phyloP scores from a whole-genome alignment of 2,797 vertebrate genomes.

The Lindbergichthys nudifrons region DNA sequence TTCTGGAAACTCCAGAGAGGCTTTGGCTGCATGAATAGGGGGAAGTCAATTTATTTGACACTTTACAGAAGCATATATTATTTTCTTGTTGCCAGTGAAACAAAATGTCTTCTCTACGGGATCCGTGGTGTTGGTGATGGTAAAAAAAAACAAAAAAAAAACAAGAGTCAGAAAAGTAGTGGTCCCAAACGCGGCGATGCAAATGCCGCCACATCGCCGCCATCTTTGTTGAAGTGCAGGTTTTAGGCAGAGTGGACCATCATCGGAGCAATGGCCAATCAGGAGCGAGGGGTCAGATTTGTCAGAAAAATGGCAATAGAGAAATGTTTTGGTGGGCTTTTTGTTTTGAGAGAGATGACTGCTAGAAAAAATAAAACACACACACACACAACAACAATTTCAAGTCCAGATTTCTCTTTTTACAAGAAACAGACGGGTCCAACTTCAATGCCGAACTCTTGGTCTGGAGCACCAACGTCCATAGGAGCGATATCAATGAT shows the following conservation, averaged over 20 bases:
- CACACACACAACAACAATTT: slow-evolving; percentile 90
- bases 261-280: slow-evolving; percentile 81
- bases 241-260: slow-evolving; percentile 93
- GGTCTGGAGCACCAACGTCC: slow-evolving; percentile 97
- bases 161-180: slow-evolving; percentile 80
- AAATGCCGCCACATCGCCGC: slow-evolving; percentile 66
- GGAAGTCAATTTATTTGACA: slow-evolving; percentile 82
- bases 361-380: slow-evolving; percentile 89
- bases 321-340: slow-evolving; percentile 76
- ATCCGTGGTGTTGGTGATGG: slow-evolving; percentile 87
- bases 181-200: slow-evolving; percentile 80
- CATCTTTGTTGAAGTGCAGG: slow-evolving; percentile 88
- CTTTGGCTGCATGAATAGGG: slow-evolving; percentile 72
- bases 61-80: slow-evolving; percentile 90
- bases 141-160: slow-evolving; percentile 69
- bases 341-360: slow-evolving; percentile 91
- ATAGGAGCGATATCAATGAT: slow-evolving; percentile 99
- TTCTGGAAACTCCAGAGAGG: slow-evolving; percentile 83
- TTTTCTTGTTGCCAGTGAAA: slow-evolving; percentile 92
- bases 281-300: slow-evolving; percentile 76
- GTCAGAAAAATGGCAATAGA: slow-evolving; percentile 84
- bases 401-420: slow-evolving; percentile 98
- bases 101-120: slow-evolving; percentile 88
- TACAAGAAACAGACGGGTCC: slow-evolving; percentile 98
- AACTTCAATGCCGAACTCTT: slow-evolving; percentile 97